A percentile compares a stretch with the other conserved stretches of the same genome.
These are phyloP conservation scores for Tragelaphus buxtoni DNA, from an alignment of 2,113 vertebrate genomes.

Conservation along the genomic window DNA sequence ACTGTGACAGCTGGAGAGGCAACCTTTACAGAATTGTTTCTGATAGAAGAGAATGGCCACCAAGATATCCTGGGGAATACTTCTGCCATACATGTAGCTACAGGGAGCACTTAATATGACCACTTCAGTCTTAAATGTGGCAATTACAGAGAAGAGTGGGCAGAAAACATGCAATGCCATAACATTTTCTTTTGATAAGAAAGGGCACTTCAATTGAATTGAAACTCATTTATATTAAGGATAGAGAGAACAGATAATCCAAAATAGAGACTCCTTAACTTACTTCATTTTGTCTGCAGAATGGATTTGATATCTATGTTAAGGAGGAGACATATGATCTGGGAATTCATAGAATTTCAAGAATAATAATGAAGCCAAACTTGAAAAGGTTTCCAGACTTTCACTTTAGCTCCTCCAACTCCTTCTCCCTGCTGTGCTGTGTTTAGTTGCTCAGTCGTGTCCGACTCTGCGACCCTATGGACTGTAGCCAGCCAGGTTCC, in stretches of 20 bases:
- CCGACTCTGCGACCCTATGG: neutral
- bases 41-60: neutral
- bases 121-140: neutral
- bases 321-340: neutral
- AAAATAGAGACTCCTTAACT: constrained; percentile 10
- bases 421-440: neutral
- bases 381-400: neutral
- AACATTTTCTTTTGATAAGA: neutral
- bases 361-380: neutral
- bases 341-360: constrained; percentile 3
- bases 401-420: neutral
- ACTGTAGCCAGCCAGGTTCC: neutral
- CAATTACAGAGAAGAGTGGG: neutral
- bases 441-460: neutral
- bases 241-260: neutral
- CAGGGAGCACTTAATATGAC: neutral
- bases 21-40: neutral
- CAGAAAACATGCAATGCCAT: neutral
- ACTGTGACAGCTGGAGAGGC: neutral
- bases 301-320: constrained; percentile 20
- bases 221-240: constrained; percentile 16
- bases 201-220: neutral
- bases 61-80: neutral
- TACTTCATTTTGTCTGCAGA: neutral
- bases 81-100: neutral